Evolutionary conservation across 2,888 invertebrate genomes (phyloP), one percentile per base, ranked within the genome.

Genomic region (Helobdella robusta): DNA sequence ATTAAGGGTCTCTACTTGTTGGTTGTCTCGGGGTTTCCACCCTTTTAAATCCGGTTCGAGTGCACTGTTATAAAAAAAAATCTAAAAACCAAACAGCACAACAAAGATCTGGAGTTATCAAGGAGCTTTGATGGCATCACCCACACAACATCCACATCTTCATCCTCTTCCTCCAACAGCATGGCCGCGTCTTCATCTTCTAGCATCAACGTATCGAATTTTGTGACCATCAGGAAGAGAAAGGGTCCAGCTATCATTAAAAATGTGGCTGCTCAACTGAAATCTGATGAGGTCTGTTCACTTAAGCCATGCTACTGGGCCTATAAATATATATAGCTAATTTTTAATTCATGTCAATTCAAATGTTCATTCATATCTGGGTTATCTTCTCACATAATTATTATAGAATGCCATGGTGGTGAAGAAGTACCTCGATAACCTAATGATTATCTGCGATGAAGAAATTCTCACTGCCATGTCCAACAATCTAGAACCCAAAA

Each of bases 371-470:
- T n/a, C n/a, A n/a, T n/a, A n/a, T n/a, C n/a, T n/a, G n/a, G n/a
- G n/a, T n/a, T n/a, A n/a, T n/a, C n/a, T n/a, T n/a, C n/a, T n/a
- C n/a, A n/a, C n/a, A n/a, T n/a, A n/a, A 44, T 52, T n/a, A 11
- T 23, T 15, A 11, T 20, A 23, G 30, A 23, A 59, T 30, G 18
- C 28, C 11, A n/a, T 23, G n/a, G 35, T 59, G 59, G 20, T 32
- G 2, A 59, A 59, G 34, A 50, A 18, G 28, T 36, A 46, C 28
- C n/a, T 40, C n/a, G 56, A 56, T 71, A 88, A 90, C 74, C 86
- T 97, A 83, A 88, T 89, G 73, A 89, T 91, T 5, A 89, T 90
- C 73, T 89, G 87, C 18, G 91, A 95, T 76, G 97, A 97, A 80
- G 88, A 89, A 73, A 85, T 87, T 66, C 82, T 98, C 67, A 91